A percentile compares a stretch with the other conserved stretches of the same genome.
Conservation (phyloP, 2,888 invertebrate species). For the Yponomeuta malinellus region DNA sequence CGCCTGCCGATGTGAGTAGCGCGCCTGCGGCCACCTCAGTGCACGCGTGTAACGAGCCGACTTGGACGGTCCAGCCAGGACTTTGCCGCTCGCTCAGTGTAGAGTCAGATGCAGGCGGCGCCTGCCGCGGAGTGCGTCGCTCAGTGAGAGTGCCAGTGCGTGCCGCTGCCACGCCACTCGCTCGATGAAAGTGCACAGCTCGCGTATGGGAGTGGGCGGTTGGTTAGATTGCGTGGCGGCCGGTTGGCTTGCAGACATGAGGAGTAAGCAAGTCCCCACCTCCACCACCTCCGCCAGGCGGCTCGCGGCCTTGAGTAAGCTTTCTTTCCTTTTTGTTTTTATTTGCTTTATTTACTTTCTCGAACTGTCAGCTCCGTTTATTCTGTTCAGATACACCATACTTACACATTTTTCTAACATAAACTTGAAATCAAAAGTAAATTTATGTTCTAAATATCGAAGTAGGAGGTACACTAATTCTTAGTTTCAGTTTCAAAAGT, state of each 20-base stretch:
- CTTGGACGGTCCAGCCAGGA: constrained; percentile 35
- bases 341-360: constrained; percentile 44
- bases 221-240: constrained; percentile 70
- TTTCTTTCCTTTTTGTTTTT: constrained; percentile 67
- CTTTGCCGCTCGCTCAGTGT: constrained; percentile 47
- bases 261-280: constrained; percentile 73
- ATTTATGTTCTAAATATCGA: no score
- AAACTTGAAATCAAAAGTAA: no score
- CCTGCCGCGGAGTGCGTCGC: constrained; percentile 37
- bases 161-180: constrained; percentile 30
- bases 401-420: not conserved
- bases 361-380: constrained; percentile 19
- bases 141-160: constrained; percentile 39
- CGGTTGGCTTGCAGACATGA: constrained; percentile 71
- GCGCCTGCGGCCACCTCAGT: constrained; percentile 32
- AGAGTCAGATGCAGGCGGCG: constrained; percentile 31
- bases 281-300: constrained; percentile 73
- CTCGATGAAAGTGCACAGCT: constrained; percentile 70
- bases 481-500: no score
- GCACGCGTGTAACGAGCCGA: constrained; percentile 19
- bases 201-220: constrained; percentile 72
- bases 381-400: constrained; percentile 8
- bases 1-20: constrained; percentile 84
- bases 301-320: constrained; percentile 73
- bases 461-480: no score